phyloP scores from a whole-genome alignment of 1,140 invertebrate genomes.

The Aphaenogaster rudis region DNA sequence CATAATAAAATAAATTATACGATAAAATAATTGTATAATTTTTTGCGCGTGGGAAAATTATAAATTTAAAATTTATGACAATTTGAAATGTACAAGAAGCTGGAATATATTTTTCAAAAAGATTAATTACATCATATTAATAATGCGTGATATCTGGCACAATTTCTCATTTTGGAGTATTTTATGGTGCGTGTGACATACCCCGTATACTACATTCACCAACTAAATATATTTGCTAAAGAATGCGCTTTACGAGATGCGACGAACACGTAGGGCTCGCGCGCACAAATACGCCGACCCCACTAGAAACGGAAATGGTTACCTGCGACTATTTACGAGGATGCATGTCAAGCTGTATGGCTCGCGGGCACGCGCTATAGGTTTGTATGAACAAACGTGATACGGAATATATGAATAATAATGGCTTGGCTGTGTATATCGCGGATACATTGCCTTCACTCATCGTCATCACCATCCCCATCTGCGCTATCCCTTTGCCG shows the following conservation, averaged over 20 bases:
- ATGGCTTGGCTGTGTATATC: slow-evolving; percentile 81
- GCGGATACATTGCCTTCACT: slow-evolving; percentile 78
- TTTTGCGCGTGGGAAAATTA: not conserved
- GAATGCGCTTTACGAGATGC: not conserved
- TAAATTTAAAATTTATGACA: not conserved
- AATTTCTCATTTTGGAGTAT: not conserved
- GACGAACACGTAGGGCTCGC: slow-evolving; percentile 9
- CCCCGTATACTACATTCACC: not conserved
- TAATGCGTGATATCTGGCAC: not conserved
- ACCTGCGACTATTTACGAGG: slow-evolving; percentile 79
- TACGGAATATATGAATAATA: slow-evolving; percentile 87
- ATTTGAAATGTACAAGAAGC: not conserved
- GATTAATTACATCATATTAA: not conserved
- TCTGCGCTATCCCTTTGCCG: slow-evolving; percentile 25
- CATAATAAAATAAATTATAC: not conserved
- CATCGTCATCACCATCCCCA: slow-evolving; percentile 72
- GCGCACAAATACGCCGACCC: slow-evolving; percentile 38
- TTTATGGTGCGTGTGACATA: not conserved
- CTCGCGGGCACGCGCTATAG: slow-evolving; percentile 72
- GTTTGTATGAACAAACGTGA: slow-evolving; percentile 85
- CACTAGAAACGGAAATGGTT: slow-evolving; percentile 71
- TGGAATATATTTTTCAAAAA: not conserved
- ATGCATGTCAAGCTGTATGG: slow-evolving; percentile 76
- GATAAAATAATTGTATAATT: not conserved
- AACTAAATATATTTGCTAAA: slow-evolving; percentile 1